These are phyloP conservation scores for Polydrusus pterygomalis DNA, from an alignment of 2,888 invertebrate species.

Conservation along the genomic window DNA sequence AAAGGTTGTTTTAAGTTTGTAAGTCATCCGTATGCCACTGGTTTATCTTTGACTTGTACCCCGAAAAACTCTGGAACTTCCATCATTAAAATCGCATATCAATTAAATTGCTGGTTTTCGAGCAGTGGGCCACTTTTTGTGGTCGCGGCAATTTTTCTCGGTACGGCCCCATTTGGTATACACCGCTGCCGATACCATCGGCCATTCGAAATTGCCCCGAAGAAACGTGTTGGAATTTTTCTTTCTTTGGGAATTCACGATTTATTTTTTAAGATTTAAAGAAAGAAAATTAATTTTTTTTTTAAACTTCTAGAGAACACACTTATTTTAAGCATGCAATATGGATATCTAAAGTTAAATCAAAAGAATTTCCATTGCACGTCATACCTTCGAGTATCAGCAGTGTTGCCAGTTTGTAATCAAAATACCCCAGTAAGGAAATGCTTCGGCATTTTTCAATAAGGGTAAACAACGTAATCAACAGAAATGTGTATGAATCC, in stretches of 20 bases:
- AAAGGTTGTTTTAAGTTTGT: too few species aligned
- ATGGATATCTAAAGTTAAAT: too few species aligned
- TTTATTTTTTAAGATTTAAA: not conserved
- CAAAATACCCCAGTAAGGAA: too few species aligned
- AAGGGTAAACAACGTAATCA: too few species aligned
- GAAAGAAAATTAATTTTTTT: not conserved
- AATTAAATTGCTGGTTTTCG: conserved; percentile 46
- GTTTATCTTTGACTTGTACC: not conserved
- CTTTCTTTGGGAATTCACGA: not conserved
- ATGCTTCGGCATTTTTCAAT: too few species aligned
- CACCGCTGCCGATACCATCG: conserved; percentile 42
- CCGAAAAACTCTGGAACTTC: conserved; percentile 23
- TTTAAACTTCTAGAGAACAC: too few species aligned
- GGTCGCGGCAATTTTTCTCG: conserved; percentile 36
- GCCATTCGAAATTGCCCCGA: conserved; percentile 41
- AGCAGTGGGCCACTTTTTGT: conserved; percentile 49
- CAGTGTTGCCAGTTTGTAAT: too few species aligned
- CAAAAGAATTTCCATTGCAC: too few species aligned
- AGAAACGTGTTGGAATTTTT: conserved; percentile 49
- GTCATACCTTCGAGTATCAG: too few species aligned
- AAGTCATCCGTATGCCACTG: conserved; percentile 5
- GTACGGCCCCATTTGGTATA: conserved; percentile 38
- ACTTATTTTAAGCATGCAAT: too few species aligned
- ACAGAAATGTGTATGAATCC: too few species aligned
- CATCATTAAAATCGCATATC: conserved; percentile 54